Evolutionary conservation across 2,113 vertebrate species (phyloP), one percentile per base, ranked within the genome.

Genomic region (Cricetomys ansorgei): DNA sequence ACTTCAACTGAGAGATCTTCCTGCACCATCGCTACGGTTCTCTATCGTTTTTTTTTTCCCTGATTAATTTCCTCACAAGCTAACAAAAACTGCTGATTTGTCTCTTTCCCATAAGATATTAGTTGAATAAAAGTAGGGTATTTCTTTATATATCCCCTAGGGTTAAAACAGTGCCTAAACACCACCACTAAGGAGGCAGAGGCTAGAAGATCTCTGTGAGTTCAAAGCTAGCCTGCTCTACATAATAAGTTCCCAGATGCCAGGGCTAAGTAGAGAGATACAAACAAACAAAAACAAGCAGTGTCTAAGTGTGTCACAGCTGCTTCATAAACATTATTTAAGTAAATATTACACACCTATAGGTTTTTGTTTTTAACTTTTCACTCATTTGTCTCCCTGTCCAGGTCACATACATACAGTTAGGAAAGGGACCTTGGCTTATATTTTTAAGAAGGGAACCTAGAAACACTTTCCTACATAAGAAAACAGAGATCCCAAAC

Each of bases 381-480:
- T 90, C 55, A 96, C 37, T 83, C 73, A 75, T 85, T 75, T 95
- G 75, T 84, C 59, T 93, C 48, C 48, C 45, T 31, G 57, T 53
- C 79, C 64, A 88, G 31, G 84, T 12, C 72, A 15, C 34, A 89
- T 19, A 10, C 10, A n/a, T n/a, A 83, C 21, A 29, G 76, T 75
- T 93, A 88, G 19, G 25, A 72, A 37, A 90, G 23, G 11, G 45
- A 94, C 85, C 1, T 6, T 72, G 37, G 48, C 31, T 72, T 55
- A 19, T 27, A 76, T 48, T 70, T 93, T 94, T 86, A 55, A 81
- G 79, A 86, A 92, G 21, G 1, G 59, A 92, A 93, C 57, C 95
- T 62, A 94, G 73, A 89, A 91, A 80, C 16, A 92, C n/a, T 70
- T 87, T 84, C 80, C 95, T 31, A 96, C 69, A 11, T 76, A 85